Evolutionary conservation across 2,888 invertebrate genomes (phyloP).

Genomic region (Dryobotodes eremita): DNA sequence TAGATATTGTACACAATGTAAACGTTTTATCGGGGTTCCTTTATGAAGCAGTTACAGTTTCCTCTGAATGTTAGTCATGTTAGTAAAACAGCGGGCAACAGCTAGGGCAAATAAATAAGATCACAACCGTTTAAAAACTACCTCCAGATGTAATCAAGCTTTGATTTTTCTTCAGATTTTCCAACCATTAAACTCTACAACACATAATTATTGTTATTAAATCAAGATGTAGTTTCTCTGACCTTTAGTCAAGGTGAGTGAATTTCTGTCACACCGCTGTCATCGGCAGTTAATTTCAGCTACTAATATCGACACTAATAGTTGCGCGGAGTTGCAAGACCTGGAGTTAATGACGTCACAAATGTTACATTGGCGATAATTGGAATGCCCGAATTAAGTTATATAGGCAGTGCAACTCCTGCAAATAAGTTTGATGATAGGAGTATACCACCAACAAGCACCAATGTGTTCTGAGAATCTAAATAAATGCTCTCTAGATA

Average conservation of each 20-base stretch:
- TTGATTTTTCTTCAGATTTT: not conserved
- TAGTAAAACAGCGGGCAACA: not conserved
- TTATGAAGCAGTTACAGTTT: not conserved
- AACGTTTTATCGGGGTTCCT: not conserved
- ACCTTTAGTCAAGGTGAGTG: not conserved
- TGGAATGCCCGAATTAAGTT: not conserved
- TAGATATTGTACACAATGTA: not conserved
- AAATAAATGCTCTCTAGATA: not conserved
- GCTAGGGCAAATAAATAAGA: not conserved
- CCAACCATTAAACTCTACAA: not conserved
- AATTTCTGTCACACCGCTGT: not conserved
- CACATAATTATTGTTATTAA: not conserved
- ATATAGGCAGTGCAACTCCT: no score
- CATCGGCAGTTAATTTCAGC: not conserved
- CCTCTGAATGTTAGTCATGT: not conserved
- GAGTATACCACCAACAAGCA: not conserved
- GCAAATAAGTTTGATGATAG: not conserved
- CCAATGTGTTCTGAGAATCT: not conserved
- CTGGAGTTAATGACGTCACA: not conserved
- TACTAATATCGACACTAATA: constrained; percentile 8
- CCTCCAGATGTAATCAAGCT: not conserved
- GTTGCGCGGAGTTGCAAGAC: no score
- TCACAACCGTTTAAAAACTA: not conserved
- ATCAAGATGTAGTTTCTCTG: not conserved
- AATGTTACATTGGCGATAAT: not conserved